Evolutionary conservation across 2,888 invertebrate species (phyloP), one percentile per base, ranked within the genome.

Genomic region (Piscicola geometra): DNA sequence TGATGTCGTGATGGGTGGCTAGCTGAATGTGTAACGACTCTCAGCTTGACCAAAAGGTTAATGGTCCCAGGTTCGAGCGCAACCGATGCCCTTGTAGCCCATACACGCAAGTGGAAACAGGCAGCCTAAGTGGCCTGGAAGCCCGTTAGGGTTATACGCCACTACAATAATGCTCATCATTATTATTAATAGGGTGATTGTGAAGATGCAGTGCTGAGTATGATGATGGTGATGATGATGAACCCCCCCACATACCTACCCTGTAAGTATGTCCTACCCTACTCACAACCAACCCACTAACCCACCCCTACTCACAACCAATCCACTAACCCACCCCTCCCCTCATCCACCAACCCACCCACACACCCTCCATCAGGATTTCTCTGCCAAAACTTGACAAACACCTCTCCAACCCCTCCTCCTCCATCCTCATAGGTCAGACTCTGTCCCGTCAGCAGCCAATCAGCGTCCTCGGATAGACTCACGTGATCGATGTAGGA

Each of bases 301-400:
- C 50, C 9, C 21, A 21, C 9, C 21, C 50, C 12, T 9, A 47
- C 9, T 15, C 9, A 21, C 21, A 47, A 9, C 12, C 21, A 47
- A 15, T 9, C 9, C 50, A 47, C 9, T 9, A 47, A 47, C 21
- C 12, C 21, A n/a, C n/a, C n/a, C n/a, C n/a, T n/a, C n/a, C n/a
- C n/a, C n/a, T n/a, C n/a, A n/a, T n/a, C n/a, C n/a, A n/a, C n/a
- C n/a, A n/a, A n/a, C n/a, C n/a, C n/a, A n/a, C n/a, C n/a, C n/a
- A n/a, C n/a, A n/a, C n/a, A 47, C 50, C 50, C 21, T 47, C 50
- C 85, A 81, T 88, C 91, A 50, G 30, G 30, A 18, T 32, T 50
- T n/a, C 56, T 72, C 56, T 81, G 78, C 92, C 92, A 93, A 85
- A 92, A 92, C 82, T 92, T 93, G 0, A 93, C 86, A 75, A 90